Evolutionary conservation across 2,888 invertebrate genomes (phyloP).

Genomic region (Marronus borbonicus): DNA sequence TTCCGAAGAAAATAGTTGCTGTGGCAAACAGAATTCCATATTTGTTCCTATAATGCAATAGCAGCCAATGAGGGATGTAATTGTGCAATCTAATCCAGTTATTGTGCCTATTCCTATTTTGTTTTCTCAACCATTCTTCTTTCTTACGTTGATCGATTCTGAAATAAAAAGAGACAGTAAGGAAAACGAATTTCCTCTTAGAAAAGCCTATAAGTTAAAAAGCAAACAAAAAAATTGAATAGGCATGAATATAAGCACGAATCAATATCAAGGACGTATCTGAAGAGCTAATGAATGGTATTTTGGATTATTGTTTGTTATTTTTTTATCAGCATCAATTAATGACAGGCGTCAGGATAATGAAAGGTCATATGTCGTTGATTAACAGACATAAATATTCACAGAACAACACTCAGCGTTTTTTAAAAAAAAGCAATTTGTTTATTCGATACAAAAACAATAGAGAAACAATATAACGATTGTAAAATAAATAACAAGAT

Average conservation of each 20-base stretch:
- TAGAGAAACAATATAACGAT: too few relatives aligned
- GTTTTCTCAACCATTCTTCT: slow-evolving; percentile 73
- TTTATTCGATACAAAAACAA: too few relatives aligned
- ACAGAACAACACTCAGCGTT: too few relatives aligned
- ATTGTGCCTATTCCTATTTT: slow-evolving; percentile 64
- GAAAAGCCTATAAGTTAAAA: background rate
- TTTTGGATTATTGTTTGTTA: background rate
- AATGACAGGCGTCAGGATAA: slow-evolving; percentile 14
- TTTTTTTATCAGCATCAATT: background rate
- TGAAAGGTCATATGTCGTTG: slow-evolving; percentile 28
- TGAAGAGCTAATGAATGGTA: background rate
- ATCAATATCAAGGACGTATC: slow-evolving; percentile 20
- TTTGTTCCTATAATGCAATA: slow-evolving; percentile 67
- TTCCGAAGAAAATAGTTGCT: slow-evolving; percentile 75
- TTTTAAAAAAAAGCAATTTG: too few relatives aligned
- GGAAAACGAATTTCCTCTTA: background rate
- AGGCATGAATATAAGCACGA: slow-evolving; percentile 19
- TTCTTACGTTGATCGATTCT: slow-evolving; percentile 75
- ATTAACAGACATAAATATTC: slow-evolving; percentile 15
- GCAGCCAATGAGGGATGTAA: slow-evolving; percentile 68
- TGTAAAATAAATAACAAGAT: too few relatives aligned
- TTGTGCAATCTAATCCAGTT: slow-evolving; percentile 66
- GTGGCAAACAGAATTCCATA: slow-evolving; percentile 72
- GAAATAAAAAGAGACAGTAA: slow-evolving; percentile 36
- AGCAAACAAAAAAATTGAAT: background rate